These are phyloP conservation scores for Erinaceus europaeus DNA, from an alignment of 2,113 vertebrate genomes.

Conservation along the genomic window DNA sequence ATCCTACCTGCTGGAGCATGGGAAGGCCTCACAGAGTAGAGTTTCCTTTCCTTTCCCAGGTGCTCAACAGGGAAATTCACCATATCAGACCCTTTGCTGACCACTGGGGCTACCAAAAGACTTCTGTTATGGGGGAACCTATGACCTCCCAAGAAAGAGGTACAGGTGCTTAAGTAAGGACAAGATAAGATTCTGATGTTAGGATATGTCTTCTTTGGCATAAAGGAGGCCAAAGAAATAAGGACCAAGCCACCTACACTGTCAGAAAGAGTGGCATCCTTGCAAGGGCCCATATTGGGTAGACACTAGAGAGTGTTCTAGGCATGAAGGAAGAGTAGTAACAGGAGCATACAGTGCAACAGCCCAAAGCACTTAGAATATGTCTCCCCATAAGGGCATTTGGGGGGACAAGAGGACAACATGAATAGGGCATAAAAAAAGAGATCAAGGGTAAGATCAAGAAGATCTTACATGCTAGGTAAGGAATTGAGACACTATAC, in stretches of 20 bases:
- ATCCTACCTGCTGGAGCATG: background rate
- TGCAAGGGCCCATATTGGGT: too few relatives aligned
- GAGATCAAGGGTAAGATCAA: background rate
- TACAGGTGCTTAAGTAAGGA: background rate
- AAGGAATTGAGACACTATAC: background rate
- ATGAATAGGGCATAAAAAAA: background rate
- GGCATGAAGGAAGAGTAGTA: too few relatives aligned
- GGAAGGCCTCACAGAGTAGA: background rate
- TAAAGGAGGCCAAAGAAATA: background rate
- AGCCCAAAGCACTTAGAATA: background rate
- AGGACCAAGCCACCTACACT: background rate
- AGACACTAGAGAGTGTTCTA: too few relatives aligned
- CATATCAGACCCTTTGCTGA: background rate
- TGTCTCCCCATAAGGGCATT: background rate
- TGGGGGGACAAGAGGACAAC: background rate
- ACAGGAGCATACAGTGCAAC: too few relatives aligned
- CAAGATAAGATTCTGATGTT: too few relatives aligned
- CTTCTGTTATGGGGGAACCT: background rate
- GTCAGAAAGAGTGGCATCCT: background rate
- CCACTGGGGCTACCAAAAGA: background rate
- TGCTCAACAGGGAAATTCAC: background rate
- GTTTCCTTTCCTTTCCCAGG: background rate
- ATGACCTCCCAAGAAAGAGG: background rate
- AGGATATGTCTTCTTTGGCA: background rate
- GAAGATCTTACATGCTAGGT: background rate